Percentiles rank a stretch among this genome's conserved stretches.
Conservation (phyloP, 2,888 invertebrate species). For the Aphidius colemani region DNA sequence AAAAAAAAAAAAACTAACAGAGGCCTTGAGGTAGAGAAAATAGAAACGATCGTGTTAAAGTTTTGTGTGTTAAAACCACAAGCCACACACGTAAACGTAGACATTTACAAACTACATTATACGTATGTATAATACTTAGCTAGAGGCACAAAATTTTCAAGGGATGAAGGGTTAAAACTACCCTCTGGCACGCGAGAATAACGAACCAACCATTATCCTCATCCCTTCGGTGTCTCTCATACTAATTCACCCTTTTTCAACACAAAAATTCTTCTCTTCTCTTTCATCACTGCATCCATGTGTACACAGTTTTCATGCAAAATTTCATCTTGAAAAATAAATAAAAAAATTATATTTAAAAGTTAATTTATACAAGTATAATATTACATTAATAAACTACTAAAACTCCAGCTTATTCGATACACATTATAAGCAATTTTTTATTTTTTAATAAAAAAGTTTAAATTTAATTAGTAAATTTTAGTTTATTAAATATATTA, state of each 20-base stretch:
- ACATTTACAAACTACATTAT: no score
- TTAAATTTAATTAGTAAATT: no score
- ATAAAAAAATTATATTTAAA: no score
- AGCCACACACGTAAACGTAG: constrained; percentile 40
- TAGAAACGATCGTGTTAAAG: constrained; percentile 9
- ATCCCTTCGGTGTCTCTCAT: constrained; percentile 16
- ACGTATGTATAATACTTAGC: no score
- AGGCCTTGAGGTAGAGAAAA: neutral
- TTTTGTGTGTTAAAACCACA: constrained; percentile 28
- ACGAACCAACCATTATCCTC: constrained; percentile 48
- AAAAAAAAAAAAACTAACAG: neutral
- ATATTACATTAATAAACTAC: neutral
- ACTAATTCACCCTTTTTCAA: constrained; percentile 4
- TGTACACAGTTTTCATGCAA: neutral
- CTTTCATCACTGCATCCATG: constrained; percentile 15
- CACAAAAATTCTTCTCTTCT: constrained; percentile 11
- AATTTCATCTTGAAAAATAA: no score
- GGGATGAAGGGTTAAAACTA: constrained; percentile 43
- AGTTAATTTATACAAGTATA: no score
- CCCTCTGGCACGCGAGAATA: constrained; percentile 52
- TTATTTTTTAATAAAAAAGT: neutral
- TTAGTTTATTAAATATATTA: no score
- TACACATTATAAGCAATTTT: neutral
- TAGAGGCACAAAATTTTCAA: constrained; percentile 29
- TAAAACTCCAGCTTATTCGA: neutral